Evolutionary conservation across 2,888 invertebrate species (phyloP).

Genomic region (Tachina grossa): DNA sequence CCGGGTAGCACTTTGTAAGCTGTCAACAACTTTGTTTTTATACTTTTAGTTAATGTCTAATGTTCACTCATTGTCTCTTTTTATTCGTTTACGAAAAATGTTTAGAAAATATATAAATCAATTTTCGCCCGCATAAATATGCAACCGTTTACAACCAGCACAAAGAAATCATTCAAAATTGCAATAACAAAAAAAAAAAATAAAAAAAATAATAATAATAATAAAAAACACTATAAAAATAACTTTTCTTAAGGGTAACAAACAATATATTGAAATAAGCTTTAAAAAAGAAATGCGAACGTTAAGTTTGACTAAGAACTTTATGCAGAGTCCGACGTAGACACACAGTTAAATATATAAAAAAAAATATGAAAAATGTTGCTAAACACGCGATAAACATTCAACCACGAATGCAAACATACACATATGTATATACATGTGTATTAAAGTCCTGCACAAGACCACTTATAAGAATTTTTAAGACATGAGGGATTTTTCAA

Average conservation of each 20-base stretch:
- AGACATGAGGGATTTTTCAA: too few relatives aligned
- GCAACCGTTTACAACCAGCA: constrained; percentile 59
- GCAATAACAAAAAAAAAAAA: background rate
- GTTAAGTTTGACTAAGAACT: constrained; percentile 58
- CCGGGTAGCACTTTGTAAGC: constrained; percentile 63
- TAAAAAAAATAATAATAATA: too few relatives aligned
- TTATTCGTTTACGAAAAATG: constrained; percentile 34
- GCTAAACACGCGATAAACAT: constrained; percentile 65
- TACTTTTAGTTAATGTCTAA: constrained; percentile 10
- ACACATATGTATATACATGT: background rate
- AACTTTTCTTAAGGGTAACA: constrained; percentile 49
- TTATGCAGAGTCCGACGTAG: constrained; percentile 13
- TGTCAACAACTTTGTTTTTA: constrained; percentile 61
- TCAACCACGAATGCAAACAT: constrained; percentile 20
- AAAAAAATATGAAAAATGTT: constrained; percentile 60
- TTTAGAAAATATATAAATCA: constrained; percentile 70
- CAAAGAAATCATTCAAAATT: constrained; percentile 52
- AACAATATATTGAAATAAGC: constrained; percentile 11
- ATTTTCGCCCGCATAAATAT: constrained; percentile 66
- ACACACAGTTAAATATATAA: background rate
- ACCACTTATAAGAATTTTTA: too few relatives aligned
- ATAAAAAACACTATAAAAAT: constrained; percentile 9
- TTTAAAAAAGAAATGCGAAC: constrained; percentile 11
- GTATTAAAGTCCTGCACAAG: too few relatives aligned
- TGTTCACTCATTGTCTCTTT: constrained; percentile 14